phyloP scores from a whole-genome alignment of 2,113 vertebrate species.

The Pan paniscus region DNA sequence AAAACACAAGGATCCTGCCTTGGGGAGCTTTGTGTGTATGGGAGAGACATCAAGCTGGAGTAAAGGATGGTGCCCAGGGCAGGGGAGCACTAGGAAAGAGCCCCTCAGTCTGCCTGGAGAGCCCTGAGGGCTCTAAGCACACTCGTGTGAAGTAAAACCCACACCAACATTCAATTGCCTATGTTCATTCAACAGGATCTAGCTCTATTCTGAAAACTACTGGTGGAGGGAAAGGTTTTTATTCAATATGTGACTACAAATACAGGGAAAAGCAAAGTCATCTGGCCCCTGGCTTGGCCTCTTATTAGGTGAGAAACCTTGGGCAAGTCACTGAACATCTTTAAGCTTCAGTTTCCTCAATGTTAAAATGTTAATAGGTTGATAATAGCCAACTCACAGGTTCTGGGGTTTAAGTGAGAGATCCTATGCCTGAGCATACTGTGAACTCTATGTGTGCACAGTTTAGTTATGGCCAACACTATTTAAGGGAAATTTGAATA shows the following conservation, averaged over 20 bases:
- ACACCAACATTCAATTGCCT: background rate
- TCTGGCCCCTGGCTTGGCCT: background rate
- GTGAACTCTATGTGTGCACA: rapidly evolving
- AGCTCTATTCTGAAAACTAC: background rate
- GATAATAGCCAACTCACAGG: background rate
- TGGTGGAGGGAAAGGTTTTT: background rate
- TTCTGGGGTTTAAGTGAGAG: background rate
- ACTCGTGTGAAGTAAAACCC: background rate
- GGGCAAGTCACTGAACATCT: background rate
- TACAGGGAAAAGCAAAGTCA: background rate
- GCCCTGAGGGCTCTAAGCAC: background rate
- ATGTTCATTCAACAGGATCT: background rate
- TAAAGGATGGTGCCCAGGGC: rapidly evolving
- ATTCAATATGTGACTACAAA: background rate
- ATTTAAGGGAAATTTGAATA: background rate
- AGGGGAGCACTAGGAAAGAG: background rate
- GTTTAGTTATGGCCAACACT: background rate
- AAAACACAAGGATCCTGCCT: background rate
- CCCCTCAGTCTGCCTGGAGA: rapidly evolving
- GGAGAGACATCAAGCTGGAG: background rate
- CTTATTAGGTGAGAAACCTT: background rate
- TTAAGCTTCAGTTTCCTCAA: background rate
- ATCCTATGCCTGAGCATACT: rapidly evolving
- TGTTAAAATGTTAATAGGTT: rapidly evolving
- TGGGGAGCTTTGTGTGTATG: rapidly evolving